phyloP scores from a whole-genome alignment of 2,888 invertebrate species.

The Omphaloscelis lunosa region DNA sequence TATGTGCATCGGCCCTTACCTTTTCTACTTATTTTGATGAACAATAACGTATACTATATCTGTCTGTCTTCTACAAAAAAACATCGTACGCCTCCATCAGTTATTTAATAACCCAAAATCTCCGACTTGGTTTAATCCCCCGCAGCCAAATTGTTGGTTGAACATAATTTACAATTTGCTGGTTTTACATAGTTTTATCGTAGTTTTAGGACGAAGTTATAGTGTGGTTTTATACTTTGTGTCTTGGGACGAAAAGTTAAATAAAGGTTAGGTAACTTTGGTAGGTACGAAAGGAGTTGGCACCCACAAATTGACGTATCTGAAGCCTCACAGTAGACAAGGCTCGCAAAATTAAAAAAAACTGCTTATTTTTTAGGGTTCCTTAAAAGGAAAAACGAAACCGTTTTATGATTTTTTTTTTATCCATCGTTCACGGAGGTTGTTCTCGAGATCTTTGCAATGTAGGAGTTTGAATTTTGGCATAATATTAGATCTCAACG shows the following conservation, averaged over 20 bases:
- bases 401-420: too few species aligned
- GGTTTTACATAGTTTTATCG: slow-evolving; percentile 19
- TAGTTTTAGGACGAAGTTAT: slow-evolving; percentile 10
- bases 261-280: background rate
- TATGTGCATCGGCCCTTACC: too few species aligned
- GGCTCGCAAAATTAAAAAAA: too few species aligned
- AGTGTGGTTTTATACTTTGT: slow-evolving; percentile 5
- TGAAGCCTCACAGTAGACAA: too few species aligned
- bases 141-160: slow-evolving; percentile 19
- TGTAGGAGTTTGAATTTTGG: too few species aligned
- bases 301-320: background rate
- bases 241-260: background rate
- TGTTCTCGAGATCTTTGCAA: too few species aligned
- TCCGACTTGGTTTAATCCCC: background rate
- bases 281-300: background rate
- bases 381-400: too few species aligned
- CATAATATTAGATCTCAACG: too few species aligned
- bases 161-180: slow-evolving; percentile 32
- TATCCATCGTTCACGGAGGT: too few species aligned
- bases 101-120: slow-evolving; percentile 32
- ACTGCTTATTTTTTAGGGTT: too few species aligned
- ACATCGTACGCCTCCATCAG: background rate
- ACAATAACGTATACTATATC: background rate
- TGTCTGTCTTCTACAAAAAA: background rate
- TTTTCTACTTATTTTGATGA: background rate